These are phyloP conservation scores for Sylvilagus floridanus DNA, from an alignment of 2,797 vertebrate genomes.

Conservation along the genomic window DNA sequence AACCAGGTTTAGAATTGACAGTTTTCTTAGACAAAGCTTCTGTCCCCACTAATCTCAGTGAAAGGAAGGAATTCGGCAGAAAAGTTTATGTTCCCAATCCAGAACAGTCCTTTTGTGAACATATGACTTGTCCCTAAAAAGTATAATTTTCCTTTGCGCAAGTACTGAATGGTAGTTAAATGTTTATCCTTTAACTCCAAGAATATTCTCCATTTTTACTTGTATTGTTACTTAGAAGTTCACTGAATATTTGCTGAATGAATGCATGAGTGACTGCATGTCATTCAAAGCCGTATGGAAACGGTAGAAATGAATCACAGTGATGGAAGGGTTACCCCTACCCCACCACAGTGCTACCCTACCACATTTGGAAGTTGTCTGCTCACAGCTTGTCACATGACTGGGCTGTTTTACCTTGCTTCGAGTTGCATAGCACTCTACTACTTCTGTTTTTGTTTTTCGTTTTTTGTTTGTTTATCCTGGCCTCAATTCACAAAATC, in stretches of 20 bases:
- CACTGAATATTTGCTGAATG: constrained; percentile 19
- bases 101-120: neutral
- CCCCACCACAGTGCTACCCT: neutral
- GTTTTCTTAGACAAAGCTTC: neutral
- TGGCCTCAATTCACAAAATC: constrained; percentile 69
- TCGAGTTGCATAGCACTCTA: neutral
- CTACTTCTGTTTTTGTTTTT: constrained; percentile 41
- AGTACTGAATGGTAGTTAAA: constrained; percentile 28
- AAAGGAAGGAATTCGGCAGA: neutral
- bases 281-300: neutral
- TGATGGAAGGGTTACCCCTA: neutral
- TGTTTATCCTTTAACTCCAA: neutral
- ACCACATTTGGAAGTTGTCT: neutral
- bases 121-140: neutral
- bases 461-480: constrained; percentile 72
- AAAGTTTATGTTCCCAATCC: neutral
- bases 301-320: neutral
- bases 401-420: neutral
- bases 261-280: neutral
- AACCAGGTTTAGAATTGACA: neutral
- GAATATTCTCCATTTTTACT: constrained; percentile 42
- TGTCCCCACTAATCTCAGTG: neutral
- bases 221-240: constrained; percentile 30
- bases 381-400: neutral
- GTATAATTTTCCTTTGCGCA: neutral